Percentiles rank a stretch among this genome's conserved stretches.
phyloP scores from a whole-genome alignment of 2,113 vertebrate species.

The Benitochromis conjunctus region DNA sequence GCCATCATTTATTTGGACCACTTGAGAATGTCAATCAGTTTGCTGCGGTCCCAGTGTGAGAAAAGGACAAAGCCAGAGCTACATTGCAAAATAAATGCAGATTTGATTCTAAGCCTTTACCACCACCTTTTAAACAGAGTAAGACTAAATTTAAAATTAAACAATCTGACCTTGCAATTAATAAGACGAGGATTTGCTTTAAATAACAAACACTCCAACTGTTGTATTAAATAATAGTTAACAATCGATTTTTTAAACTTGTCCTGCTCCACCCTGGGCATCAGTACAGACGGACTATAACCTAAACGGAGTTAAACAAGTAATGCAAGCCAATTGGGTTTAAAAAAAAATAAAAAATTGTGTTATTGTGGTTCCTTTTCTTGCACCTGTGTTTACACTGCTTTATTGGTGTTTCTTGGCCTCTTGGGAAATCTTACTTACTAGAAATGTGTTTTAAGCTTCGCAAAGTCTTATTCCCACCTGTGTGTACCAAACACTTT shows the following conservation, averaged over 20 bases:
- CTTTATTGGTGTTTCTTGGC: not conserved
- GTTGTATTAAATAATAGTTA: not conserved
- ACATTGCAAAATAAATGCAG: not conserved
- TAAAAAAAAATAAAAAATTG: not conserved
- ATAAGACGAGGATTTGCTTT: not conserved
- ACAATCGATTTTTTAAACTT: not conserved
- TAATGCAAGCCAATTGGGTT: not conserved
- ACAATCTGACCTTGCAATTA: not conserved
- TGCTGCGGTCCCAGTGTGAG: not conserved
- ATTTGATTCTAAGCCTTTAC: not conserved
- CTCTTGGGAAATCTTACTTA: not conserved
- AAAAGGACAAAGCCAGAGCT: not conserved
- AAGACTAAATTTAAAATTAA: not conserved
- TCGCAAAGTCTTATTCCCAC: not conserved
- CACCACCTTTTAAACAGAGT: not conserved
- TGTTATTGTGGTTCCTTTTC: not conserved
- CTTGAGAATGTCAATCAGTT: slow-evolving; percentile 51
- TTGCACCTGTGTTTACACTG: not conserved
- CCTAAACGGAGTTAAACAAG: not conserved
- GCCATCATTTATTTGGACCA: slow-evolving; percentile 37
- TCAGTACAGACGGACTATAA: not conserved
- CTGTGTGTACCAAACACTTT: not conserved
- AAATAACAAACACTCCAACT: not conserved
- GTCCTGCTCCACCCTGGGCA: not conserved
- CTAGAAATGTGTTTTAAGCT: not conserved